Evolutionary conservation across 2,797 vertebrate genomes (phyloP), one percentile per base, ranked within the genome.

Genomic region (Varecia variegata): DNA sequence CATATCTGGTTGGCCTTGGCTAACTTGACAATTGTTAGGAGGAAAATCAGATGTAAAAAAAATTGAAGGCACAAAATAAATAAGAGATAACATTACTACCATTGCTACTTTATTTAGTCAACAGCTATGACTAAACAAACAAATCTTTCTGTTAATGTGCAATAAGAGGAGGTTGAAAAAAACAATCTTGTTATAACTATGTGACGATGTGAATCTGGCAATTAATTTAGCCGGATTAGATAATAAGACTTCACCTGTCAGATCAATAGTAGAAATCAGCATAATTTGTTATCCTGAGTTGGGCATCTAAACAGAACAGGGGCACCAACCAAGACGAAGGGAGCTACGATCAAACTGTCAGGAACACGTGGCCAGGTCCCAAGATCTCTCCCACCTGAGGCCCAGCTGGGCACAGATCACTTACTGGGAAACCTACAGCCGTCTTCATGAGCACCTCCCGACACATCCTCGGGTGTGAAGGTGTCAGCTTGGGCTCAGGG

Each of bases 401-500:
- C 23, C 84, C 21, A 30, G 47, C 21, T 38, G 25, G 68, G 82
- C 35, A 74, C 2, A 13, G 54, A 47, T 60, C 77, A 97, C 99
- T 98, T 98, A 99, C 99, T 35, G 98, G 98, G 92, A 99, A 99
- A 92, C 96, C 82, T 85, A 95, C 90, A 0, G 97, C 87, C 0
- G 98, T 98, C 82, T 97, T 99, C 99, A 99, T 99, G 50, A 99
- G 98, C 83, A 99, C 98, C 94, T 99, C 98, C 95, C 98, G 98
- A 38, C 98, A 98, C 89, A 98, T 98, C 58, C 98, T 98, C 81
- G 98, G 98, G 94, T 98, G 98, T 0, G 98, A 97, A 6, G 98
- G 98, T 77, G 98, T 98, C 94, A 99, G 97, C 80, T 98, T 99
- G 77, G 98, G 98, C 68, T 99, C 99, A 10, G 99, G 99, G 85